Evolutionary conservation across 1,140 invertebrate species (phyloP).

Genomic region (Drosophila lacertosa): DNA sequence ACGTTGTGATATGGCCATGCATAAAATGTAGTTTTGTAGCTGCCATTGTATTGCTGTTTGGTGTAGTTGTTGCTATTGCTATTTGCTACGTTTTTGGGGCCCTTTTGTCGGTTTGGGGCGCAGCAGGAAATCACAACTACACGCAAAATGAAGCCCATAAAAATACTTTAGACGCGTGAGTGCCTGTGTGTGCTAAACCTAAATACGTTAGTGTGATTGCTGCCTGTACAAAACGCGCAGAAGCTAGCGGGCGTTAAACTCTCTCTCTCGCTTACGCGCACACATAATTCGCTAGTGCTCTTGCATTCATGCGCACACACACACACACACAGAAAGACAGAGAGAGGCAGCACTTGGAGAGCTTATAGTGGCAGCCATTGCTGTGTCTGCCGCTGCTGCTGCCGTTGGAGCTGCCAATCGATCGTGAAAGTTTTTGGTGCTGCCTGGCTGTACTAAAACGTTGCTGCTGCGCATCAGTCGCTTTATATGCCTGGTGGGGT

Average conservation of each 20-base stretch:
- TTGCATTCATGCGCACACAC: constrained; percentile 21
- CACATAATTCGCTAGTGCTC: constrained; percentile 2
- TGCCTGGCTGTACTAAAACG: constrained; percentile 60
- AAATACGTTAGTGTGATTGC: constrained; percentile 30
- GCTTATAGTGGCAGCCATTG: constrained; percentile 47
- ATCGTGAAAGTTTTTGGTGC: constrained; percentile 72
- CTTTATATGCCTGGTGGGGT: constrained; percentile 73
- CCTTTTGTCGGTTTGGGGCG: constrained; percentile 62
- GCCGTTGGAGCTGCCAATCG: constrained; percentile 37
- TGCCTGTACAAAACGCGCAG: constrained; percentile 43
- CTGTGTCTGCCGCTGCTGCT: constrained; percentile 18
- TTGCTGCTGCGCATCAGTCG: constrained; percentile 63
- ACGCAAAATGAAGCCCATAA: constrained; percentile 40
- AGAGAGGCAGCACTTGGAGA: constrained; percentile 15
- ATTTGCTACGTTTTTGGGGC: constrained; percentile 39
- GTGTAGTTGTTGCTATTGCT: constrained; percentile 34
- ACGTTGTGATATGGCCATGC: constrained; percentile 63
- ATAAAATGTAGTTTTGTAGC: constrained; percentile 75
- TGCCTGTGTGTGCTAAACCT: constrained; percentile 8
- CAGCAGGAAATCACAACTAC: constrained; percentile 73
- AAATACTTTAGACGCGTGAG: constrained; percentile 29
- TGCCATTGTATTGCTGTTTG: constrained; percentile 34
- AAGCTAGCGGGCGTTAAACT: constrained; percentile 37
- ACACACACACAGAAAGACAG: background rate
- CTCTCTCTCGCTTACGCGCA: constrained; percentile 16